phyloP scores from a whole-genome alignment of 1,140 invertebrate genomes.

The Drosophila athabasca region DNA sequence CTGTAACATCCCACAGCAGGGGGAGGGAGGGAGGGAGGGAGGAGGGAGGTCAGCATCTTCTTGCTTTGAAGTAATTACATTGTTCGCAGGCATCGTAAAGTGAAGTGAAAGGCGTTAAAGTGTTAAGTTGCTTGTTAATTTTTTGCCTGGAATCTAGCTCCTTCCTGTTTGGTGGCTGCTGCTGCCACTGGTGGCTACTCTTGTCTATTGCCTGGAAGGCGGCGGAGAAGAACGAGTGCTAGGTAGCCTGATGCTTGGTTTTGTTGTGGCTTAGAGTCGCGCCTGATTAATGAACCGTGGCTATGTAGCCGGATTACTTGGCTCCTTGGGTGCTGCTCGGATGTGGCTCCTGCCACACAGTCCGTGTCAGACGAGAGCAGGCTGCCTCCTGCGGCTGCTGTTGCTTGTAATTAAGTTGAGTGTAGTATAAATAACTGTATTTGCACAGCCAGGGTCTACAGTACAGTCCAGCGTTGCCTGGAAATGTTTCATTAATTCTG shows the following conservation, averaged over 20 bases:
- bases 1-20: background rate
- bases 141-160: slow-evolving; percentile 46
- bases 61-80: slow-evolving; percentile 81
- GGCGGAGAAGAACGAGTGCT: slow-evolving; percentile 4
- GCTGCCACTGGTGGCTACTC: slow-evolving; percentile 3
- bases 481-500: slow-evolving; percentile 80
- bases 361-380: slow-evolving; percentile 47
- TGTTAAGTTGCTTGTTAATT: slow-evolving; percentile 83
- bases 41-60: slow-evolving; percentile 50
- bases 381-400: slow-evolving; percentile 59
- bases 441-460: slow-evolving; percentile 60
- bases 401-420: slow-evolving; percentile 79
- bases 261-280: slow-evolving; percentile 78
- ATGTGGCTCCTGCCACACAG: no score
- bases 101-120: slow-evolving; percentile 81
- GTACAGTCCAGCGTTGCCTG: slow-evolving; percentile 24
- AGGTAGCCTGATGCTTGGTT: slow-evolving; percentile 49
- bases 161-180: slow-evolving; percentile 22
- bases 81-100: slow-evolving; percentile 75
- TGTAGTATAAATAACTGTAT: slow-evolving; percentile 81
- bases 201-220: slow-evolving; percentile 8
- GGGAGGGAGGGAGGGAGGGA: no score
- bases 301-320: slow-evolving; percentile 72
- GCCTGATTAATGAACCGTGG: slow-evolving; percentile 80
- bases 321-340: slow-evolving; percentile 16